Evolutionary conservation across 2,113 vertebrate species (phyloP), one percentile per base, ranked within the genome.

Genomic region (Psilopogon haemacephalus): DNA sequence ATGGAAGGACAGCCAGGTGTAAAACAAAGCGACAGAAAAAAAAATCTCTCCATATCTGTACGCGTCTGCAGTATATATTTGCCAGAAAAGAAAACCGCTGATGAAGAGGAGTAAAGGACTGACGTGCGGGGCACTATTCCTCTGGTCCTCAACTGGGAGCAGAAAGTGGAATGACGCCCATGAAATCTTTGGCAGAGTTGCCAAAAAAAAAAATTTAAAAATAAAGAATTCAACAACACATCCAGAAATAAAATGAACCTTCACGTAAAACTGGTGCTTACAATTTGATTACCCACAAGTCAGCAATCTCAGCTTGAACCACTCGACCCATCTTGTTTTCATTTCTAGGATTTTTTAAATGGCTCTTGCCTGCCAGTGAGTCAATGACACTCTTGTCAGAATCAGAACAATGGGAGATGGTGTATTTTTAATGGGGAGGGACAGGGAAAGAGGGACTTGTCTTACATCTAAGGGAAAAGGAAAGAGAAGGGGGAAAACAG

Each of bases 211-310:
- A 46, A 76, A 71, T 78, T 21, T 8, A 88, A 81, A 95, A 90
- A 81, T 95, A 95, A 88, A 94, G 97, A 96, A 86, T 96, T 96
- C 91, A 93, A 91, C 76, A 71, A 93, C 69, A 70, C 86, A 14
- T 42, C 24, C 2, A 2, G 27, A 69, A 92, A 81, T 70, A 52
- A 84, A 90, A 95, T 84, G 80, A 76, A 97, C 88, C 97, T 97
- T 95, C 93, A 95, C 19, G 2, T 90, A 93, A 96, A 97, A 97
- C 97, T 97, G 98, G 98, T 98, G 98, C 98, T 98, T 96, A 97
- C 90, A 72, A 94, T 95, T 95, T 96, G 95, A 95, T 96, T 84
- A 95, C 91, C 97, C 97, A 97, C 95, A 72, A 90, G 81, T 90
- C 96, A 97, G 96, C 97, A 95, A 94, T 95, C 97, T 97, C 96